phyloP scores from a whole-genome alignment of 2,888 invertebrate genomes.

The Drosophila nr. fundita region DNA sequence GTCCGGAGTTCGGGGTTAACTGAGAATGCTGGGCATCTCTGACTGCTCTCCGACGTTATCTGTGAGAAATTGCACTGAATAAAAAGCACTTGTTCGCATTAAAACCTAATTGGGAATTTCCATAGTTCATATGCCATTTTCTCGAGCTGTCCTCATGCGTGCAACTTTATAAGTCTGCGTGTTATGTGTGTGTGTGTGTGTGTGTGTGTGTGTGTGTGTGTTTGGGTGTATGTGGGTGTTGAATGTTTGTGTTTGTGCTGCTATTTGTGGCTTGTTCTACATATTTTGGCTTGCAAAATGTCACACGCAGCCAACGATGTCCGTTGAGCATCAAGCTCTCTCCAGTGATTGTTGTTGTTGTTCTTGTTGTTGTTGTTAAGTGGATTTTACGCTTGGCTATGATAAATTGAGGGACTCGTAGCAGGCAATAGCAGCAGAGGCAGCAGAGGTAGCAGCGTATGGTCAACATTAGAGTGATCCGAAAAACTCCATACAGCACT shows the following conservation, averaged over 20 bases:
- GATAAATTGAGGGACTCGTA: constrained; percentile 72
- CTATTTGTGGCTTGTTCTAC: constrained; percentile 72
- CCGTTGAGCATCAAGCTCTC: constrained; percentile 49
- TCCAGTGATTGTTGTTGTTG: constrained; percentile 30
- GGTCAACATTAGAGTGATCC: constrained; percentile 45
- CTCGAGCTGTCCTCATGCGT: constrained; percentile 47
- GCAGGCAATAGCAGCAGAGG: constrained; percentile 2
- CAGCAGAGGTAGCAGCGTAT: constrained; percentile 22
- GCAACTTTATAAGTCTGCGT: background rate
- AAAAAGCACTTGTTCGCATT: constrained; percentile 81
- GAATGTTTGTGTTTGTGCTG: constrained; percentile 32
- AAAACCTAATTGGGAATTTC: constrained; percentile 82
- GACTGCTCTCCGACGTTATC: constrained; percentile 22
- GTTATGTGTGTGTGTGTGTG: background rate
- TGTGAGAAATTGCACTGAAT: constrained; percentile 81
- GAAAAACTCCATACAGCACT: constrained; percentile 34
- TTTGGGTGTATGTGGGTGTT: constrained; percentile 30
- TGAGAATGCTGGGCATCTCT: constrained; percentile 9
- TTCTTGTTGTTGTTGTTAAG: constrained; percentile 49
- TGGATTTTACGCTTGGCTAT: constrained; percentile 81
- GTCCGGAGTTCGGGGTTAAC: constrained; percentile 6
- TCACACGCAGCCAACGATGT: constrained; percentile 78
- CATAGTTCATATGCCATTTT: constrained; percentile 79
- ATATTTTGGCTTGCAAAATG: constrained; percentile 80
- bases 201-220: constrained; percentile 19